Evolutionary conservation across 2,797 vertebrate species (phyloP).

Genomic region (Chelonia mydas): DNA sequence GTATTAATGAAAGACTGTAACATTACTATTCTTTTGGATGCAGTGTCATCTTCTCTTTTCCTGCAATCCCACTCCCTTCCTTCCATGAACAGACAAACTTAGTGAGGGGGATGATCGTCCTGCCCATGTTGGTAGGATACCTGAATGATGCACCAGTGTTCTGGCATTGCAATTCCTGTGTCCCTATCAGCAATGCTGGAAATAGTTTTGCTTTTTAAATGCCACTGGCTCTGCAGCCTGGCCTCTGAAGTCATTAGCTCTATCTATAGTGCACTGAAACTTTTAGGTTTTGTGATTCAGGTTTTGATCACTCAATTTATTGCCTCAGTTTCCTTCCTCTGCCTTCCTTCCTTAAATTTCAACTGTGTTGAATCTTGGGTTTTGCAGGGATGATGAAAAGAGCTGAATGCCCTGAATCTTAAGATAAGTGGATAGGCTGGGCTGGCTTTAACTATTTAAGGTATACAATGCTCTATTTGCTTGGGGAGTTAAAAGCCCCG

Average conservation of each 20-base stretch:
- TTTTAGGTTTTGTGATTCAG: not conserved
- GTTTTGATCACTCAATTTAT: not conserved
- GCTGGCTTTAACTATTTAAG: not conserved
- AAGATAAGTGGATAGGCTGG: not conserved
- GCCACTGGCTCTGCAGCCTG: not conserved
- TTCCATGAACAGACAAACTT: not conserved
- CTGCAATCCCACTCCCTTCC: not conserved
- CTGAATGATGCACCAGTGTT: not conserved
- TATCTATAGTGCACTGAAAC: not conserved
- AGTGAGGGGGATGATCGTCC: conserved; percentile 11
- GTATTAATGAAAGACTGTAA: not conserved
- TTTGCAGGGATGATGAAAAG: not conserved
- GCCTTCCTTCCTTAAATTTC: not conserved
- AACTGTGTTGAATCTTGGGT: not conserved
- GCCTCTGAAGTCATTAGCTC: not conserved
- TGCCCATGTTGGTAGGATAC: not conserved
- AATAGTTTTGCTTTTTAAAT: not conserved
- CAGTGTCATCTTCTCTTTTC: not conserved
- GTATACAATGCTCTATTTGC: fast-evolving
- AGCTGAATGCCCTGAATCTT: not conserved
- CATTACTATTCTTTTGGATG: not conserved
- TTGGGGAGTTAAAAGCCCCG: not conserved
- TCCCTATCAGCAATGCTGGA: conserved; percentile 7
- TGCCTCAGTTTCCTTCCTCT: not conserved
- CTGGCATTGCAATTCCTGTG: not conserved